Evolutionary conservation across 2,888 invertebrate species (phyloP), one percentile per base, ranked within the genome.

Genomic region (Harmothoe impar): DNA sequence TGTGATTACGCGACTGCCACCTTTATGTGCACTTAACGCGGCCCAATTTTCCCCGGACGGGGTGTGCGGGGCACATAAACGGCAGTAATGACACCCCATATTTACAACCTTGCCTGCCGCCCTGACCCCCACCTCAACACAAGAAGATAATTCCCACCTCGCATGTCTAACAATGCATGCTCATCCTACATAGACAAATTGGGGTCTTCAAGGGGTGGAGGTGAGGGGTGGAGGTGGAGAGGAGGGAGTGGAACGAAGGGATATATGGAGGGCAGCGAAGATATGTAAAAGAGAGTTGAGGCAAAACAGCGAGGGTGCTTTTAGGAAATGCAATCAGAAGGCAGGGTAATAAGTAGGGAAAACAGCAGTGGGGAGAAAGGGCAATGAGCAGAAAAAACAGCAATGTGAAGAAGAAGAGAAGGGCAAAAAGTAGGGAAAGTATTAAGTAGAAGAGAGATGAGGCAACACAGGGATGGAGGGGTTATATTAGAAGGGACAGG

Each of bases 161-260:
- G 84, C 84, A 84, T 84, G 84, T 84, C 84, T 33, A 84, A 51
- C 84, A 51, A 84, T 72, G 31, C n/a, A 15, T 15, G 72, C 72
- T 72, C 72, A 72, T 72, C 72, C 29, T 29, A 20, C 23, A n/a
- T 25, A 25, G 62, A 15, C 29, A 72, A 72, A 72, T 72, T 72
- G 29, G 72, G 20, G 72, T 72, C 72, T 72, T 72, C 29, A 62
- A 62, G 62, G 62, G 62, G 25, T n/a, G 62, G 20, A 62, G 62
- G 62, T 20, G 20, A 62, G 23, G 25, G 62, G 43, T 7, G 62
- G 62, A 3, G 20, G 62, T 62, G 62, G 62, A 62, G 23, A n/a
- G 23, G 62, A 62, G 62, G 62, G 5, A 15, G 62, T 62, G 62
- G 15, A 62, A n/a, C 23, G 62, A n/a, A 43, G 43, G 43, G 43